A percentile compares a stretch with the other conserved stretches of the same genome.
Conservation (phyloP, 2,888 invertebrate species). For the Drosophila mayaguana region DNA sequence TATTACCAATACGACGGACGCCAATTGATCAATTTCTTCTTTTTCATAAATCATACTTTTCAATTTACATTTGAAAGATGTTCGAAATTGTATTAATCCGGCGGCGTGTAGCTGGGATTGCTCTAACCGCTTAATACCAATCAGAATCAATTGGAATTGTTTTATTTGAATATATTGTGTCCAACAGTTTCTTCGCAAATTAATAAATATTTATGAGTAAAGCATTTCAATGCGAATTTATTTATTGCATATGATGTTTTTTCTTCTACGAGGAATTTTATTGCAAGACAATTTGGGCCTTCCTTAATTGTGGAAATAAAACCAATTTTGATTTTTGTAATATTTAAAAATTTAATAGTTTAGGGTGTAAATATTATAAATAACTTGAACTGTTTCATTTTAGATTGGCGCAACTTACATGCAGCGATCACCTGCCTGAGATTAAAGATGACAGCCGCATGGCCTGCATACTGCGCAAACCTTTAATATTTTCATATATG, state of each 20-base stretch:
- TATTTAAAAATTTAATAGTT: not conserved
- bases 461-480: conserved; percentile 22
- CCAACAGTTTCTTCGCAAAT: conserved; percentile 20
- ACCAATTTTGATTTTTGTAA: not conserved
- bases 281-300: not conserved
- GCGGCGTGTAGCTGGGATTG: conserved; percentile 56
- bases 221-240: conserved; percentile 7
- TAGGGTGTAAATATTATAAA: not conserved
- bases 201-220: conserved; percentile 19
- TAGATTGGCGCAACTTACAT: conserved; percentile 32
- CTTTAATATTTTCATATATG: not conserved
- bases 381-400: conserved; percentile 1
- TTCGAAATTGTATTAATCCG: conserved; percentile 64
- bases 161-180: not conserved
- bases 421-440: conserved; percentile 31
- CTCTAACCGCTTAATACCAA: conserved; percentile 34
- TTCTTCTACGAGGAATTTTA: not conserved
- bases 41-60: conserved; percentile 8
- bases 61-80: conserved; percentile 23
- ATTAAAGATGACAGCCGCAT: conserved; percentile 37
- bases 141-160: not conserved
- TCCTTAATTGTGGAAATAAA: not conserved
- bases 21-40: conserved; percentile 41
- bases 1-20: conserved; percentile 16
- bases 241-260: conserved; percentile 8